Evolutionary conservation across 2,113 vertebrate genomes (phyloP), one percentile per base, ranked within the genome.

Genomic region (Nerophis ophidion): DNA sequence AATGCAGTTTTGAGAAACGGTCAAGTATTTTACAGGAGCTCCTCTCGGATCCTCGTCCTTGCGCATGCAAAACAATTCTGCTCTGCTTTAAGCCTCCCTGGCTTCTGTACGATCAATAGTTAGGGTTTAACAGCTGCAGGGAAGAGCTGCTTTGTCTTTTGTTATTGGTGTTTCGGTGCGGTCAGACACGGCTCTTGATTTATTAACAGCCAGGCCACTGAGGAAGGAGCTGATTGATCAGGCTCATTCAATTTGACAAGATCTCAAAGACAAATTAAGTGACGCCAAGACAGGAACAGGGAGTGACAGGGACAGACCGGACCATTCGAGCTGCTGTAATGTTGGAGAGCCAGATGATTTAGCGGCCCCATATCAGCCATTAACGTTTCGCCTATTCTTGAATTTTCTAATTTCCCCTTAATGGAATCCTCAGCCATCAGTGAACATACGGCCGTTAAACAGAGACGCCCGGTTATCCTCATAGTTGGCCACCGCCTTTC

Each of bases 321-420:
- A 81, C 40, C 49, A 33, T 19, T 54, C 49, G 58, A 62, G 63
- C 17, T 55, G 61, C 52, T 63, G 45, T 62, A 65, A 70, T 60
- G 72, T 67, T 81, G 65, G 61, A 81, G 65, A 74, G 75, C 62
- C 56, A 40, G 58, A 75, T 84, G 80, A 85, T 84, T 88, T 82
- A 85, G 58, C 79, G 71, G 66, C 75, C 73, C 84, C 83, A 84
- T 85, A 87, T 84, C 75, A 83, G 77, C 75, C 80, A 57, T 85
- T 85, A 83, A 77, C 76, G 74, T 84, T 66, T 69, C 73, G 75
- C 74, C 75, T 80, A 70, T 86, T 85, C 82, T 83, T 68, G 70
- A 80, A 69, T 80, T 82, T 74, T 63, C 65, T 84, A 77, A 82
- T 83, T 82, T 82, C 46, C 17, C 65, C 62, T 68, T 84, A 84